Conservation (phyloP, 2,888 invertebrate species). For the Lottia gigantea region DNA sequence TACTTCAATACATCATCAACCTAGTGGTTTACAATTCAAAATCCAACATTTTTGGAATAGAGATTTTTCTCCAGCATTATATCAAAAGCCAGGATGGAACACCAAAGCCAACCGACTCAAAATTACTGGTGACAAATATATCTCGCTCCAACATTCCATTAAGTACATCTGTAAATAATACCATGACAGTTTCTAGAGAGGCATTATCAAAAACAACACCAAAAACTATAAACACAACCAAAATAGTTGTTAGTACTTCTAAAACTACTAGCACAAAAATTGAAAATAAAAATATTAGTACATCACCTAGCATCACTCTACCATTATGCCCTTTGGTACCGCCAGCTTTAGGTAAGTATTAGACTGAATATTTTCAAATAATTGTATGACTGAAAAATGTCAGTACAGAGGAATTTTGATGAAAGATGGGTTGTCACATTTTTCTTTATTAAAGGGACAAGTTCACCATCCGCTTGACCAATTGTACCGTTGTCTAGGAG, state of each 20-base stretch:
- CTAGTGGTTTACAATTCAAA: constrained; percentile 14
- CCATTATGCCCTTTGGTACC: constrained; percentile 32
- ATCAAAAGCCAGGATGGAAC: neutral
- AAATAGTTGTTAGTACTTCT: no score
- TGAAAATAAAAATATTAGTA: neutral
- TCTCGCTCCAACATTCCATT: neutral
- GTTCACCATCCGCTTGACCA: no score
- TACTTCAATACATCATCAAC: constrained; percentile 17
- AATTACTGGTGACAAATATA: neutral
- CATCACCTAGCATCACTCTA: constrained; percentile 5
- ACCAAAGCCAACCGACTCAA: neutral
- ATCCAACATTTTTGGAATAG: neutral
- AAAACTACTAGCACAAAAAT: neutral
- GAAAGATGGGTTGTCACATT: no score
- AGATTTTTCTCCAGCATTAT: neutral
- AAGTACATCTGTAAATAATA: neutral
- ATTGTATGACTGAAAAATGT: no score
- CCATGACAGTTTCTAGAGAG: neutral
- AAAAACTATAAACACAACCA: neutral
- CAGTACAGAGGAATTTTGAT: no score
- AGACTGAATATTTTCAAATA: neutral
- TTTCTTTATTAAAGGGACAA: no score
- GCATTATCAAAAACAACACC: neutral
- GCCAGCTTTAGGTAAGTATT: constrained; percentile 33
- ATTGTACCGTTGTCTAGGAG: no score